A percentile compares a stretch with the other conserved stretches of the same genome.
Conservation (phyloP, 2,888 invertebrate species). For the Lymantria dispar region DNA sequence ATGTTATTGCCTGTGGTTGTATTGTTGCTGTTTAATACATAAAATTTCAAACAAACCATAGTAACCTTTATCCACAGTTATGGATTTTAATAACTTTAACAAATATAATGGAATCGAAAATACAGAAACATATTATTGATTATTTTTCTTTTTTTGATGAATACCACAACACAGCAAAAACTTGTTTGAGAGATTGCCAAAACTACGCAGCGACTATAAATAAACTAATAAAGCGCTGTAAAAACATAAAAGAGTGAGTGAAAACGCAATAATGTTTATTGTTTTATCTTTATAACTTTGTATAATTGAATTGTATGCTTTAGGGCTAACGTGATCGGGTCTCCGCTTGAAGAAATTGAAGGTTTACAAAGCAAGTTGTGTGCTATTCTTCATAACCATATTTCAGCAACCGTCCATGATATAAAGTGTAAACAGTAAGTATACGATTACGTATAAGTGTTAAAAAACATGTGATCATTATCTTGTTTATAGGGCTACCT, state of each 20-base stretch:
- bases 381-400: conserved; percentile 62
- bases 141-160: conserved; percentile 78
- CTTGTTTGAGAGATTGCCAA: conserved; percentile 75
- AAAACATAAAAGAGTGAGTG: conserved; percentile 74
- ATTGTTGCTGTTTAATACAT: too few species aligned
- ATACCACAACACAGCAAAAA: conserved; percentile 70
- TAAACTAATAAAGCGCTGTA: conserved; percentile 78
- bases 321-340: conserved; percentile 67
- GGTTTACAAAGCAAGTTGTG: conserved; percentile 65
- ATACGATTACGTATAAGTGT: background rate
- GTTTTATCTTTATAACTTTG: conserved; percentile 25
- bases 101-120: conserved; percentile 67
- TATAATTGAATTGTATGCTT: conserved; percentile 18
- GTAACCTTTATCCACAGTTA: conserved; percentile 13
- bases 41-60: too few species aligned
- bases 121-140: conserved; percentile 78
- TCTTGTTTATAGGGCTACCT: background rate
- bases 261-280: conserved; percentile 29
- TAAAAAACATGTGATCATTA: background rate
- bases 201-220: conserved; percentile 74
- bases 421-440: conserved; percentile 70
- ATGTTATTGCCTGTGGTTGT: too few species aligned
- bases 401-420: conserved; percentile 62
- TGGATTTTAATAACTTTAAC: conserved; percentile 30
- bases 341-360: conserved; percentile 69